Base-by-base conservation (phyloP, 2,113 vertebrate genomes). In the Campylorhamphus procurvoides region DNA sequence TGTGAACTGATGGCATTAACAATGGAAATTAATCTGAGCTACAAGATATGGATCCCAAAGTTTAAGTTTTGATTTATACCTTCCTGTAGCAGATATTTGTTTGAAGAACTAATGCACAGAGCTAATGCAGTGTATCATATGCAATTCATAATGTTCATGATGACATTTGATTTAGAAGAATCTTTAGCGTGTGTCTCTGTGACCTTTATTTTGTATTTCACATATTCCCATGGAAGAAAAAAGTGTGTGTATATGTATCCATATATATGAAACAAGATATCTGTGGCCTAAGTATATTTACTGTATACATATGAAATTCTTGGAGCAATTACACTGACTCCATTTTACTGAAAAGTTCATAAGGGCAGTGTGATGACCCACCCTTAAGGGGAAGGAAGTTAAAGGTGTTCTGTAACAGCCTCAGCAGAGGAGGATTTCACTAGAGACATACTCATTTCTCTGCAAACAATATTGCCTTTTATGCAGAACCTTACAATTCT, bases 241-340 rank as follows among this genome's bases (percentile, higher is more conserved):
- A 25, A 35, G 0, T 18, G 3, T 12, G 0, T 60, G 0, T 76
- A 2, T 52, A 1, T 66, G 4, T 47, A 3, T 40, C 0, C 23
- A 7, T 35, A 7, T 29, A 4, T 39, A 25, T 20, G 35, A 81
- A 72, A 39, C 12, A 50, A 73, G 44, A 53, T 18, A 42, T 69
- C 10, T 53, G 31, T 83, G 23, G 24, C 40, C 19, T 52, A 47
- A 24, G 5, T 67, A 5, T 67, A 25, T 63, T 91, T 72, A 40
- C 18, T 62, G 28, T 40, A 28, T 39, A 25, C 35, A 37, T 37
- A 37, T 37, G 37, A 37, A 37, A 37, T 37, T 37, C 37, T 37
- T 37, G 37, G 37, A 37, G 37, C 37, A 37, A 37, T 37, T 37
- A 37, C 37, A 39, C 20, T 77, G 37, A 33, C 42, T 62, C 83